Conservation (phyloP, 2,888 invertebrate species). For the Drosophila atroscutellata region DNA sequence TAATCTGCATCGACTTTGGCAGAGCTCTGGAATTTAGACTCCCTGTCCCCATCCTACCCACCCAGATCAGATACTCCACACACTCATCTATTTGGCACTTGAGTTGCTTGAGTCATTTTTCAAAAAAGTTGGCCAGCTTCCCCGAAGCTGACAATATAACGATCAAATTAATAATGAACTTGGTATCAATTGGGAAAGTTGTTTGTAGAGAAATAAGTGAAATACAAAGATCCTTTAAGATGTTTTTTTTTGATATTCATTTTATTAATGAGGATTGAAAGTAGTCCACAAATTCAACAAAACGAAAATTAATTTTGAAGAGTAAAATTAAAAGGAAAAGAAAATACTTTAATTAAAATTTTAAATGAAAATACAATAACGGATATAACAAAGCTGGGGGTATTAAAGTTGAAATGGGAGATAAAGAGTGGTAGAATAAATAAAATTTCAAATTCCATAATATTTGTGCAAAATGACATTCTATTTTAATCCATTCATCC, state of each 20-base stretch:
- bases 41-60: no score
- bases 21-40: conserved; percentile 4
- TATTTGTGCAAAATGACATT: neutral
- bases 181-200: conserved; percentile 5
- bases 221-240: neutral
- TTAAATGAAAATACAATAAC: neutral
- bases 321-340: neutral
- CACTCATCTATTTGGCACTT: conserved; percentile 18
- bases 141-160: conserved; percentile 15
- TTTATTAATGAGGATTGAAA: neutral
- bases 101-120: conserved; percentile 25
- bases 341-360: neutral
- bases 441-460: neutral
- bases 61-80: neutral
- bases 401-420: neutral
- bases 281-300: neutral
- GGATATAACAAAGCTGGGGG: neutral
- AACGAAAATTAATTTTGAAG: no score
- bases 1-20: no score
- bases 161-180: conserved; percentile 38
- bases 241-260: neutral
- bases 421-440: neutral
- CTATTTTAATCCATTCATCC: neutral
- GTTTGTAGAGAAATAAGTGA: neutral
- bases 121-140: neutral